Evolutionary conservation across 2,113 vertebrate genomes (phyloP).

Genomic region (Siphamia tubifer): DNA sequence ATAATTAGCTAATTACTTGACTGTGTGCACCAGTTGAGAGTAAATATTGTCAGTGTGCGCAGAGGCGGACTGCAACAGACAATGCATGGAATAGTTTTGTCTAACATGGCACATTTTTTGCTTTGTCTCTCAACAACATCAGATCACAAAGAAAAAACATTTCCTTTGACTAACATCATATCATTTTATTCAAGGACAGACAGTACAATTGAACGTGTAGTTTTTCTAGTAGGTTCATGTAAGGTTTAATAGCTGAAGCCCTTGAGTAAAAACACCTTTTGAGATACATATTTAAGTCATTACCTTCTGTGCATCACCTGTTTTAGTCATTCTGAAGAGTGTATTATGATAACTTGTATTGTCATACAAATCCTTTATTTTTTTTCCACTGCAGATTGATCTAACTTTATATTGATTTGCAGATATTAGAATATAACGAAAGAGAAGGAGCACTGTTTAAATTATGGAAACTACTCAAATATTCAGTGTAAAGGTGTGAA

Average conservation of each 20-base stretch:
- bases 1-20: slow-evolving; percentile 52
- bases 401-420: no score
- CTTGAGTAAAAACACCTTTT: background rate
- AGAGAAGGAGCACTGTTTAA: slow-evolving; percentile 33
- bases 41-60: slow-evolving; percentile 41
- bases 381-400: no score
- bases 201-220: no score
- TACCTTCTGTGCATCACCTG: no score
- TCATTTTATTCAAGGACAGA: no score
- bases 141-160: background rate
- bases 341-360: background rate
- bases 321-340: background rate
- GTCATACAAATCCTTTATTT: no score
- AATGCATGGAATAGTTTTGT: slow-evolving; percentile 1
- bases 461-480: slow-evolving; percentile 29
- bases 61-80: background rate
- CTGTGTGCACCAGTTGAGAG: slow-evolving; percentile 28
- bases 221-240: no score
- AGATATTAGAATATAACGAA: slow-evolving; percentile 42
- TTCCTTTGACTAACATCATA: background rate
- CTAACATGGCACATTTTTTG: background rate
- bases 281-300: background rate
- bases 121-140: background rate
- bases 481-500: slow-evolving; percentile 29
- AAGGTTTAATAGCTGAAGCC: background rate